A percentile compares a stretch with the other conserved stretches of the same genome.
Evolutionary conservation across 64 coral and sea anemone genomes (phyloP).

Genomic region (Dendrophyllia cribrosa): DNA sequence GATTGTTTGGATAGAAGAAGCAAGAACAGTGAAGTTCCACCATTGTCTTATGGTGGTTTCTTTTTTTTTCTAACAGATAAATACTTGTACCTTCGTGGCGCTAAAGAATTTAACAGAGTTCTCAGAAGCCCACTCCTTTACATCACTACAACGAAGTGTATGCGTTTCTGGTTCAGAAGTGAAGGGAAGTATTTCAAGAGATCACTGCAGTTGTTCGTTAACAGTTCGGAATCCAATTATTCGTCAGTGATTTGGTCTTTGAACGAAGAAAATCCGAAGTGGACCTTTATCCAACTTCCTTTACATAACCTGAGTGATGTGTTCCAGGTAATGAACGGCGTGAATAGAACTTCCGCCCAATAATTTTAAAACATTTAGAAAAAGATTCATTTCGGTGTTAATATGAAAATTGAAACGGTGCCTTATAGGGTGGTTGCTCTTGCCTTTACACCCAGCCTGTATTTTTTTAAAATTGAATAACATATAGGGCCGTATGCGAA

Average conservation of each 20-base stretch:
- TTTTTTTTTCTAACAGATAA: neutral
- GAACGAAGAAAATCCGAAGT: neutral
- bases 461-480: too few species aligned
- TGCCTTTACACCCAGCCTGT: too few species aligned
- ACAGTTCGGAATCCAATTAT: neutral
- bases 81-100: neutral
- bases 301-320: neutral
- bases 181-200: slow-evolving; percentile 3
- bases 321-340: neutral
- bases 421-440: too few species aligned
- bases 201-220: neutral
- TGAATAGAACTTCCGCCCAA: too few species aligned
- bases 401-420: too few species aligned
- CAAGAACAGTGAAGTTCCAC: too few species aligned
- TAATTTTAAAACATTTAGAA: too few species aligned
- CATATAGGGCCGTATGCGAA: too few species aligned
- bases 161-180: slow-evolving; percentile 13
- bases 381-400: too few species aligned
- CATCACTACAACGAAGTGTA: neutral
- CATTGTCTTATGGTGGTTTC: too few species aligned
- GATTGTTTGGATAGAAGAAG: too few species aligned
- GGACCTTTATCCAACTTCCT: slow-evolving; percentile 15
- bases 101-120: neutral
- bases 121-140: neutral
- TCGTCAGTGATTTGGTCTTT: neutral